Percentiles rank a stretch among this genome's conserved stretches.
Conservation (phyloP, 2,888 invertebrate genomes). For the Andrena praecox region DNA sequence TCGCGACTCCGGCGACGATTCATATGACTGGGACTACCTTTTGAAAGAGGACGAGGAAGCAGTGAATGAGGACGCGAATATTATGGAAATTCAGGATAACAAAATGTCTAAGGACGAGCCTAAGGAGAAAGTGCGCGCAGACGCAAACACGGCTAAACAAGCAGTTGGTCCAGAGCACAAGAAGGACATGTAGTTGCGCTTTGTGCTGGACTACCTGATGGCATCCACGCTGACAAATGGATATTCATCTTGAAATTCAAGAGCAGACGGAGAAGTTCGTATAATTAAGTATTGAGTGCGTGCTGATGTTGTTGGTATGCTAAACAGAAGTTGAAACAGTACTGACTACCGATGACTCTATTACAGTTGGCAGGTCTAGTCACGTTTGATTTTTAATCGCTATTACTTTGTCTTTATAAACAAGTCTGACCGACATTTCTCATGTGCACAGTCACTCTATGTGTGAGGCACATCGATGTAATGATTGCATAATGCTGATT, state of each 20-base stretch:
- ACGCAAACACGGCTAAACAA: not conserved
- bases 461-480: constrained; percentile 11
- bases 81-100: constrained; percentile 35
- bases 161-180: constrained; percentile 29
- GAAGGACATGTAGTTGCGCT: constrained; percentile 49
- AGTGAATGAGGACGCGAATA: constrained; percentile 81
- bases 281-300: not conserved
- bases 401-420: not conserved
- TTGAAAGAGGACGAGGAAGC: constrained; percentile 72
- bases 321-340: not conserved
- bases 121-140: constrained; percentile 2
- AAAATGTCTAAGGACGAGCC: not conserved
- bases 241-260: not conserved
- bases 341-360: not conserved
- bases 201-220: not conserved
- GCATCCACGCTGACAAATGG: not conserved
- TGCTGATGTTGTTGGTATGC: not conserved
- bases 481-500: constrained; percentile 6
- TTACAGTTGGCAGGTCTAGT: no score
- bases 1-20: constrained; percentile 79
- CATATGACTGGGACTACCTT: constrained; percentile 80
- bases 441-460: not conserved
- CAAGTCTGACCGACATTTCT: not conserved
- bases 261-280: not conserved
- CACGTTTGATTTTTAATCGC: constrained; percentile 1